phyloP scores from a whole-genome alignment of 2,888 invertebrate species.

The Ceratothoa steindachneri region DNA sequence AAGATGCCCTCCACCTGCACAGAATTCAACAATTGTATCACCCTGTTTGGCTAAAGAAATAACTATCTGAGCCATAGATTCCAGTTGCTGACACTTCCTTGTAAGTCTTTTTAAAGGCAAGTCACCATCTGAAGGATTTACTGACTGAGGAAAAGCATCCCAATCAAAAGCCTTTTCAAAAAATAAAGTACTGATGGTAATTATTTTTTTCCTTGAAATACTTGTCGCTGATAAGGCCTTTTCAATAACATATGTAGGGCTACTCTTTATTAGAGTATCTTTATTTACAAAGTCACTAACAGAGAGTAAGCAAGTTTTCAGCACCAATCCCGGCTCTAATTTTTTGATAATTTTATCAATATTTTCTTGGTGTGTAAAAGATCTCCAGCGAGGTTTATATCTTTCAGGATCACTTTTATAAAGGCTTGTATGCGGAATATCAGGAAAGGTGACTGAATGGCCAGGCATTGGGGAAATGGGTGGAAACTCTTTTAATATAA shows the following conservation, averaged over 20 bases:
- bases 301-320: too few species aligned
- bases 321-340: too few species aligned
- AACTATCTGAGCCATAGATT: conserved; percentile 74
- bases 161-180: conserved; percentile 55
- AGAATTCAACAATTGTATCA: conserved; percentile 83
- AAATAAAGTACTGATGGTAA: conserved; percentile 52
- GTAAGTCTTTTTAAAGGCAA: conserved; percentile 68
- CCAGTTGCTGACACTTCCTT: conserved; percentile 79
- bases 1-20: conserved; percentile 88
- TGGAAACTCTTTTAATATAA: conserved; percentile 1
- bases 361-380: conserved; percentile 72
- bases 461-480: background rate
- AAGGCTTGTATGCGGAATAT: conserved; percentile 62
- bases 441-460: conserved; percentile 53
- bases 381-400: conserved; percentile 67
- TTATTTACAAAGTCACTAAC: too few species aligned
- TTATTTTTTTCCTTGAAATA: conserved; percentile 2
- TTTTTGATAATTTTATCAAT: conserved; percentile 57
- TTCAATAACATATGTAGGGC: too few species aligned
- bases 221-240: too few species aligned
- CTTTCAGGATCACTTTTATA: conserved; percentile 74
- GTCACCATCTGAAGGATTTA: conserved; percentile 72
- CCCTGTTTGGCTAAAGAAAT: conserved; percentile 65
- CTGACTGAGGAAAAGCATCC: conserved; percentile 67
- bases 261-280: too few species aligned